Evolutionary conservation across 1,140 invertebrate genomes (phyloP).

Genomic region (Maconellicoccus hirsutus): DNA sequence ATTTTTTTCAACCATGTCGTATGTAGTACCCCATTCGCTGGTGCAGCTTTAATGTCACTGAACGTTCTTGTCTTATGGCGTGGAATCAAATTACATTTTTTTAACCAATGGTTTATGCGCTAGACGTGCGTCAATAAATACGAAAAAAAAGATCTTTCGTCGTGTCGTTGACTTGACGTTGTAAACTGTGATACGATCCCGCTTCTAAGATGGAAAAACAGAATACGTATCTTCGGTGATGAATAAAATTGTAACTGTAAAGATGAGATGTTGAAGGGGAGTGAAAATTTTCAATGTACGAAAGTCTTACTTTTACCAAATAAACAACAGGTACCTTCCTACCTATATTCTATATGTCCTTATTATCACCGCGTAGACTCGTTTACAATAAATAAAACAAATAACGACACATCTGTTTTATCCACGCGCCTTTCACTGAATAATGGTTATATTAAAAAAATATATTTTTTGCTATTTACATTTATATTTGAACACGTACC

Average conservation of each 20-base stretch:
- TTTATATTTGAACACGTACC: neutral
- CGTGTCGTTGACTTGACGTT: too few species aligned
- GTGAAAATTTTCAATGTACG: too few species aligned
- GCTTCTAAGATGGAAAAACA: too few species aligned
- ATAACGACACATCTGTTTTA: neutral
- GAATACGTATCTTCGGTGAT: too few species aligned
- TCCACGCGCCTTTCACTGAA: neutral
- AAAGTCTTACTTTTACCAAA: too few species aligned
- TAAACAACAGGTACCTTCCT: too few species aligned
- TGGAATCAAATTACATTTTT: constrained; percentile 11
- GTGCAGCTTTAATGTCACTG: neutral
- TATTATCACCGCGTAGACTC: too few species aligned
- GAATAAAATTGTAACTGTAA: too few species aligned
- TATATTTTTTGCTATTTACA: neutral
- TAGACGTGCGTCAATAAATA: neutral
- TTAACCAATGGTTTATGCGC: neutral
- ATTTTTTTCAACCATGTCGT: neutral
- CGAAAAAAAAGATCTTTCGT: neutral
- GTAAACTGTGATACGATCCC: too few species aligned
- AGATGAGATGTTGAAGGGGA: too few species aligned
- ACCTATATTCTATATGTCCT: too few species aligned
- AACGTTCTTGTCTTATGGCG: neutral
- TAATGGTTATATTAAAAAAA: neutral
- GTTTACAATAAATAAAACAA: too few species aligned
- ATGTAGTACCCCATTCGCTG: neutral